Evolutionary conservation across 2,888 invertebrate species (phyloP).

Genomic region (Philaethria dido): DNA sequence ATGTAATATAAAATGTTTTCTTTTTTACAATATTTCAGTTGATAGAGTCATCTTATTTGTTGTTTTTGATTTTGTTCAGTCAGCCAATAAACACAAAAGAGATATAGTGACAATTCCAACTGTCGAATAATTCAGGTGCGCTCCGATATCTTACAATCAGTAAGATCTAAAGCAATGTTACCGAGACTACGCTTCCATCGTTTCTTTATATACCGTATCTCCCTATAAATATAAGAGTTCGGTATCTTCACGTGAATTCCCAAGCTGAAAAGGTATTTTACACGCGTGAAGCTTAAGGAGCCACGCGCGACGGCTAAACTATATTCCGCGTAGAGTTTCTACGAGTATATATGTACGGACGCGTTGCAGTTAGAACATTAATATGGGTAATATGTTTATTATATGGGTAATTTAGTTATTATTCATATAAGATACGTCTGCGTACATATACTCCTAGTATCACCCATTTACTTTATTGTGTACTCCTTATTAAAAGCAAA

Average conservation of each 20-base stretch:
- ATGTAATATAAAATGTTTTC: not conserved
- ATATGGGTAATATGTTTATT: not conserved
- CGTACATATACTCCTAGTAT: no score
- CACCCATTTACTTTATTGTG: no score
- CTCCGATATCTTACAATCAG: slow-evolving; percentile 78
- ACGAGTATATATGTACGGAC: slow-evolving; percentile 46
- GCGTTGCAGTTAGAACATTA: not conserved
- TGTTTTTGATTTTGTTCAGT: slow-evolving; percentile 53
- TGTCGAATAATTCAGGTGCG: slow-evolving; percentile 79
- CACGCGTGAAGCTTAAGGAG: slow-evolving; percentile 62
- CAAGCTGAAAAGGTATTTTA: slow-evolving; percentile 80
- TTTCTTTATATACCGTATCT: slow-evolving; percentile 77
- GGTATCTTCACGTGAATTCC: slow-evolving; percentile 77
- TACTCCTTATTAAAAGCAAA: no score
- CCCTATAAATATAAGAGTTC: slow-evolving; percentile 80
- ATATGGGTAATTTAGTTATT: not conserved
- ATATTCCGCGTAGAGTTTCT: slow-evolving; percentile 58
- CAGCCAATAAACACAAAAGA: slow-evolving; percentile 65
- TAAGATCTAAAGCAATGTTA: slow-evolving; percentile 71
- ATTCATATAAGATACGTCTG: no score
- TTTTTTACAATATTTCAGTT: not conserved
- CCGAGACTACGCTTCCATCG: slow-evolving; percentile 64
- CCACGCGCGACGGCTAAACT: slow-evolving; percentile 52
- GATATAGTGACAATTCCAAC: slow-evolving; percentile 72
- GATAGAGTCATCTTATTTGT: slow-evolving; percentile 61